Base-by-base conservation (phyloP, 2,797 vertebrate species). In the Ctenosaura bakeri region DNA sequence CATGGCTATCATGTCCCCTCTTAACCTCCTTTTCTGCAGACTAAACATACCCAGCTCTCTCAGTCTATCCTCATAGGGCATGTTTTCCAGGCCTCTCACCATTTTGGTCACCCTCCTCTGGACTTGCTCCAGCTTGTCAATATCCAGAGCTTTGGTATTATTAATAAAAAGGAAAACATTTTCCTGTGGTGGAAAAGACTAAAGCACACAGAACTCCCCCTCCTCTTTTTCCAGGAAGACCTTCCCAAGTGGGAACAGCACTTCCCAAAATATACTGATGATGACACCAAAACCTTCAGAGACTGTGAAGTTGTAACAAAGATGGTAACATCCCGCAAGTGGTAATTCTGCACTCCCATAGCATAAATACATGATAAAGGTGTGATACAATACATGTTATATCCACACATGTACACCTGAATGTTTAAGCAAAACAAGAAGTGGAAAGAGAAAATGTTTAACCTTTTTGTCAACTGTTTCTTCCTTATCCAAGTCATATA, bases 111-210 rank as follows among this genome's bases (percentile, higher is more conserved):
- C n/a, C n/a, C n/a, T n/a, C n/a, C n/a, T n/a, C n/a, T n/a, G n/a
- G n/a, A n/a, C n/a, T n/a, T n/a, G n/a, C n/a, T n/a, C n/a, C n/a
- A n/a, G n/a, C n/a, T n/a, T n/a, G n/a, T n/a, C n/a, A n/a, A n/a
- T n/a, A n/a, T n/a, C n/a, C n/a, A n/a, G 73, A 5, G 71, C 13
- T 59, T 18, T 83, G 32, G 56, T 82, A 83, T n/a, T 88, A 42
- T 91, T 94, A 86, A 90, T 32, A 71, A 64, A 85, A 62, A 89
- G 85, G 50, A 92, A 95, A 86, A 73, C 20, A 50, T 90, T 93
- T 96, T 95, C 86, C 79, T 91, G 83, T 90, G 90, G 88, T n/a
- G 54, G 66, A 88, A 91, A 93, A 91, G 77, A 87, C 66, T 91
- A 94, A 89, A 62, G 38, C 83, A 56, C 42, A 74, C 83, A 92